These are phyloP conservation scores for Eulemur coronatus DNA, from an alignment of 2,797 vertebrate genomes.

Conservation along the genomic window DNA sequence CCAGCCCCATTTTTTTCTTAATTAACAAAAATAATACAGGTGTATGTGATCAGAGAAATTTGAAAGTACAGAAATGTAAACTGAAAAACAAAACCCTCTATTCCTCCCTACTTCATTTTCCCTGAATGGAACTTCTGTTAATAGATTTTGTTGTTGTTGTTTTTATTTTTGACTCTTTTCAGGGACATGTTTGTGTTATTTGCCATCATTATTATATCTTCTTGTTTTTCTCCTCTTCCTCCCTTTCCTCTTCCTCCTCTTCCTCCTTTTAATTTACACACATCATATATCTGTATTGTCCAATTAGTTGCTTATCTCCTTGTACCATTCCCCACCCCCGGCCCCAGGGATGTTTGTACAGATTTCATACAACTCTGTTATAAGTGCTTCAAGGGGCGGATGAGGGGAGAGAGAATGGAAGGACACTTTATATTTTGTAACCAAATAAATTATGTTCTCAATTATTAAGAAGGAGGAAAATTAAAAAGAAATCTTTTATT, in stretches of 20 bases:
- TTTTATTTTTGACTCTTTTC: not conserved
- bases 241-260: too few species aligned
- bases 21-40: not conserved
- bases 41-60: not conserved
- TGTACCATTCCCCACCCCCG: not conserved
- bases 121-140: not conserved
- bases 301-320: not conserved
- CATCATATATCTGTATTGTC: not conserved
- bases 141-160: not conserved
- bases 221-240: not conserved
- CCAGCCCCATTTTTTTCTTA: not conserved
- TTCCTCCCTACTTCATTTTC: not conserved
- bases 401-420: not conserved
- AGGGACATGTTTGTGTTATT: not conserved
- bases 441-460: not conserved
- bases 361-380: not conserved
- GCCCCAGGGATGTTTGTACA: not conserved
- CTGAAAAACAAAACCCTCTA: not conserved
- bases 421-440: not conserved
- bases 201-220: not conserved
- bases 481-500: not conserved
- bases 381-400: not conserved
- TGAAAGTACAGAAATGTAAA: not conserved
- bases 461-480: not conserved
- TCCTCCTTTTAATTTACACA: not conserved